A percentile compares a stretch with the other conserved stretches of the same genome.
Evolutionary conservation across 1,140 invertebrate species (phyloP).

Genomic region (Bacillus rossius): DNA sequence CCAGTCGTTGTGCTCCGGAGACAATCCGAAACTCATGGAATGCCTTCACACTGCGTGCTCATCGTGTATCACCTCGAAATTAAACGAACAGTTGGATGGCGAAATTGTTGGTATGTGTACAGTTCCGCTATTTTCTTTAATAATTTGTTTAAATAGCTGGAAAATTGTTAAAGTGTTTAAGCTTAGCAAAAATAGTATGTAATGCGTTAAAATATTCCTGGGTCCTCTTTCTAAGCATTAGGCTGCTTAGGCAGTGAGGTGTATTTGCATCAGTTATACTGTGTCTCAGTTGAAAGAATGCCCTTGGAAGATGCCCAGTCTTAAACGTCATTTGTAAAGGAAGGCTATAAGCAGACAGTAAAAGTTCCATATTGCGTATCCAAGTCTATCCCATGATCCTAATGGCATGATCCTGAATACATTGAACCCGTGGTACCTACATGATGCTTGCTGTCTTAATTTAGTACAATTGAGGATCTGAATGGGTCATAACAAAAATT

Average conservation of each 20-base stretch:
- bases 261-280: not conserved
- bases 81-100: conserved; percentile 51
- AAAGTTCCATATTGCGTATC: too few species aligned
- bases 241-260: not conserved
- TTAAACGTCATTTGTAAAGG: too few species aligned
- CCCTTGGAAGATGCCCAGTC: too few species aligned
- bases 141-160: not conserved
- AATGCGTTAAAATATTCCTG: not conserved
- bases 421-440: too few species aligned
- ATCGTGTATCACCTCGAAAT: conserved; percentile 64
- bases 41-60: conserved; percentile 81
- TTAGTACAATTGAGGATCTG: too few species aligned
- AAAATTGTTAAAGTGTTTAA: not conserved
- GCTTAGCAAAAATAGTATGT: not conserved
- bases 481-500: too few species aligned
- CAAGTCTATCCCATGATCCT: too few species aligned
- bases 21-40: conserved; percentile 72
- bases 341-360: too few species aligned
- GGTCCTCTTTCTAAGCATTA: not conserved
- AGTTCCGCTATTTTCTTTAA: too few species aligned
- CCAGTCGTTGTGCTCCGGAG: conserved; percentile 50
- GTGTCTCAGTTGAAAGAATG: too few species aligned
- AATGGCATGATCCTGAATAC: too few species aligned
- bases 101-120: conserved; percentile 29
- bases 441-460: too few species aligned